Evolutionary conservation across 2,113 vertebrate genomes (phyloP).

Genomic region (Syngnathus floridae): DNA sequence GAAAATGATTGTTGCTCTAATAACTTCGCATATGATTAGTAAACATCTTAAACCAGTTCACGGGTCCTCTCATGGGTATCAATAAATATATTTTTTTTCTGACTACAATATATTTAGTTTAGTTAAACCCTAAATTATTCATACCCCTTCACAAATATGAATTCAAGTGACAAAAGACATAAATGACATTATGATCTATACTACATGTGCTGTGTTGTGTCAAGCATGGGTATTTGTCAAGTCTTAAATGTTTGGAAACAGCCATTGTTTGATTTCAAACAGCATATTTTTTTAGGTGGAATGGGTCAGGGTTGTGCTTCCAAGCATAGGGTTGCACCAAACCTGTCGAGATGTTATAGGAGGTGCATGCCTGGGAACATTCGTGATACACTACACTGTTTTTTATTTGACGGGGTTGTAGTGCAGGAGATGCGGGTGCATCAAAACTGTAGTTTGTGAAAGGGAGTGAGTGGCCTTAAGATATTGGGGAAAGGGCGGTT

Average conservation of each 20-base stretch:
- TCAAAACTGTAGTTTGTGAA: neutral
- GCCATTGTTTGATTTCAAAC: neutral
- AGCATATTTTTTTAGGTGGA: neutral
- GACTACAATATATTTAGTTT: too few species aligned
- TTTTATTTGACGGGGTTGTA: neutral
- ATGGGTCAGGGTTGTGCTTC: neutral
- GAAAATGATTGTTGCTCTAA: constrained; percentile 22
- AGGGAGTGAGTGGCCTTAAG: too few species aligned
- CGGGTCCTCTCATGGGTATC: neutral
- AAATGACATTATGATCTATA: neutral
- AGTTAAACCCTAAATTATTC: neutral
- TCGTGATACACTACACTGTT: neutral
- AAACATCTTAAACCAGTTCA: neutral
- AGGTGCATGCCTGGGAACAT: neutral
- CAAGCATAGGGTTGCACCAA: neutral
- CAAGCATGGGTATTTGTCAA: neutral
- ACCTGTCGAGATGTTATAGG: neutral
- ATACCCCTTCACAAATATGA: neutral
- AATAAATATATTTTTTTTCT: neutral
- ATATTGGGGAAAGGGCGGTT: neutral
- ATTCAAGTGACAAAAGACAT: neutral
- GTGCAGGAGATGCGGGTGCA: neutral
- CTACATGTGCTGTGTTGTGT: neutral
- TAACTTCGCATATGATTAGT: neutral
- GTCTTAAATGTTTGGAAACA: neutral